phyloP scores from a whole-genome alignment of 2,113 vertebrate genomes.

The Entelurus aequoreus region DNA sequence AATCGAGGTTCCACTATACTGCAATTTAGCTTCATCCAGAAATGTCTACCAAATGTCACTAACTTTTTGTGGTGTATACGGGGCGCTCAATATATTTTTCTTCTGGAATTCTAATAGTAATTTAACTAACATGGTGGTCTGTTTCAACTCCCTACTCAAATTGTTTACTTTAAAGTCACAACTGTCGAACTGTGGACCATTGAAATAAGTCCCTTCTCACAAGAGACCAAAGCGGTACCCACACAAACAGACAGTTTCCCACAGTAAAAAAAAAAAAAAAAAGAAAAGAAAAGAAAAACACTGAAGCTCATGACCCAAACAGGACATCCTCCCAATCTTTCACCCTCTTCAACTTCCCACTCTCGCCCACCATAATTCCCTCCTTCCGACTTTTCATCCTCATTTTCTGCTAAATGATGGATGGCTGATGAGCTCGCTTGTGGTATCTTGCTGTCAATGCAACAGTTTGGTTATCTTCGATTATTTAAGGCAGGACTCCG shows the following conservation, averaged over 20 bases:
- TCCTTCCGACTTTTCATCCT: slow-evolving; percentile 3
- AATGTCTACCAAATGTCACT: too few species aligned
- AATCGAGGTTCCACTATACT: too few species aligned
- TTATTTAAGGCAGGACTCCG: not conserved
- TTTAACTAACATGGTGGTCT: not conserved
- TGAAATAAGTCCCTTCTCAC: slow-evolving; percentile 31
- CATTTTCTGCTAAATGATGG: not conserved
- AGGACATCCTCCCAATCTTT: slow-evolving; percentile 59
- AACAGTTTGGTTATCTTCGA: not conserved
- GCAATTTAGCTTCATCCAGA: too few species aligned
- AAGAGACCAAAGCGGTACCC: slow-evolving; percentile 25
- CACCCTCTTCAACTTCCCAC: slow-evolving; percentile 34
- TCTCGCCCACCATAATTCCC: slow-evolving; percentile 24
- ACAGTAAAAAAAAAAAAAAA: slow-evolving; percentile 45
- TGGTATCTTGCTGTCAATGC: not conserved
- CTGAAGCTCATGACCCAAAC: slow-evolving; percentile 57
- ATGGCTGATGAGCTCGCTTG: not conserved
- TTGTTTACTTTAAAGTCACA: not conserved
- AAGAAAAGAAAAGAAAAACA: not conserved
- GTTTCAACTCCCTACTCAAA: not conserved
- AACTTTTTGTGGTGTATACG: too few species aligned
- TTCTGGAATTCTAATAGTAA: too few species aligned
- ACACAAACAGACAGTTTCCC: slow-evolving; percentile 55
- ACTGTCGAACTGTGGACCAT: slow-evolving; percentile 11
- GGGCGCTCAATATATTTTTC: too few species aligned